Base-by-base conservation (phyloP, 1,140 invertebrate genomes). In the Drosophila nannoptera region DNA sequence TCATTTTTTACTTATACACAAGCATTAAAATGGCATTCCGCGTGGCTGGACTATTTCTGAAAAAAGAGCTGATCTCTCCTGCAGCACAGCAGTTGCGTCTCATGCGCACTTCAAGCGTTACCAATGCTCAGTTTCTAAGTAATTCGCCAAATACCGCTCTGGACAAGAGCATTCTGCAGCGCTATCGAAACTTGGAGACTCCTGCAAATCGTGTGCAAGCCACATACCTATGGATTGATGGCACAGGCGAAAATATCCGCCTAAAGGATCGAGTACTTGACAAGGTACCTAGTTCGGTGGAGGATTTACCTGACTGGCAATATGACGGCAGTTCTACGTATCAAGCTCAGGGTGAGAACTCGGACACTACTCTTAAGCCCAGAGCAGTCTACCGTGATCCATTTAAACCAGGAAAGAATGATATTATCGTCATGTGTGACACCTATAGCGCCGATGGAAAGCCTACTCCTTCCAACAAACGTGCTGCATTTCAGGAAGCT, bases 191-290 rank as follows among this genome's bases (percentile, higher is more conserved):
- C 36, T 90, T 98, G 22, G 93, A 94, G 1, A 94, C 82, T 4
- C 93, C 95, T 56, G 94, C 94, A 0, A 93, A 95, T 8, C 91
- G 95, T 38, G 92, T 93, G 76, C 91, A 96, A 87, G 94, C 93
- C 1, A 96, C 95, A 74, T 99, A 99, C 89, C 92, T 99, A 16
- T 99, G 97, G 97, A 97, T 99, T 62, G 97, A 98, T 90, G 97
- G 97, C 4, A 96, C 95, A 4, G 96, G 96, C 4, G 96, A 98
- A 90, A 92, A 94, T 66, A 90, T 98, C 0, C 92, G 97, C 66
- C 92, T 93, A 61, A 99, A 99, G 90, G 97, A 96, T 11, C 92
- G 94, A 56, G 97, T 97, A 1, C 81, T 97, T 9, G 93, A 95
- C 77, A 94, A 92, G 69, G 90, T 94, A 4, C 96, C 96, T 1